Evolutionary conservation across 2,797 vertebrate species (phyloP), one percentile per base, ranked within the genome.

Genomic region (Microhierax caerulescens): DNA sequence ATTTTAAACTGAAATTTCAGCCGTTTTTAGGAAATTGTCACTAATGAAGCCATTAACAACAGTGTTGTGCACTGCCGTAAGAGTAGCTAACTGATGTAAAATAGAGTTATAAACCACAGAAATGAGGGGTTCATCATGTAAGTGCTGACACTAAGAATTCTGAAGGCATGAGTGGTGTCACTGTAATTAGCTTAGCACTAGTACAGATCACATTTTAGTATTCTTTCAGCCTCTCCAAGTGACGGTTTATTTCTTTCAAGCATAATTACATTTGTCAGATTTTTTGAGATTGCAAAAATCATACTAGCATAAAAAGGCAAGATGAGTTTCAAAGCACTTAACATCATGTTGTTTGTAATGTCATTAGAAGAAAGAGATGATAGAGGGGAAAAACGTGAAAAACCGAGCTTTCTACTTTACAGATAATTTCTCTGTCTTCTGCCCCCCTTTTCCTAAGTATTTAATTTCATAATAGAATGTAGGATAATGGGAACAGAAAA

Each of bases 221-320:
- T 75, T 88, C 63, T 79, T 94, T 45, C 73, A 73, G 60, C 41
- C 45, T 88, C 37, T 94, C n/a, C 4, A 16, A 91, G 48, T 92
- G 19, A 61, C 67, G 43, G 25, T 85, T 95, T 94, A 54, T 88
- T 94, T 96, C 82, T 97, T 97, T 93, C 57, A 83, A 57, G 34
- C 68, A 25, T 85, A 81, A 95, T 95, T 94, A 68, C 37, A 84
- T 96, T 92, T 94, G 78, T 92, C 75, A 93, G 18, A 27, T 86
- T 73, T 95, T 95, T 94, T 94, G 61, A 80, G 86, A 77, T 51
- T 90, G 39, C 7, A 54, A 65, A 78, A 93, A 51, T 54, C 10
- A 54, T 67, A 45, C 0, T 2, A 77, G 53, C 34, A 36, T 77
- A 78, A 95, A 88, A 96, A 94, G 27, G 24, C 37, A 76, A 76